Evolutionary conservation across 2,888 invertebrate species (phyloP).

Genomic region (Ecdyonurus torrentis): DNA sequence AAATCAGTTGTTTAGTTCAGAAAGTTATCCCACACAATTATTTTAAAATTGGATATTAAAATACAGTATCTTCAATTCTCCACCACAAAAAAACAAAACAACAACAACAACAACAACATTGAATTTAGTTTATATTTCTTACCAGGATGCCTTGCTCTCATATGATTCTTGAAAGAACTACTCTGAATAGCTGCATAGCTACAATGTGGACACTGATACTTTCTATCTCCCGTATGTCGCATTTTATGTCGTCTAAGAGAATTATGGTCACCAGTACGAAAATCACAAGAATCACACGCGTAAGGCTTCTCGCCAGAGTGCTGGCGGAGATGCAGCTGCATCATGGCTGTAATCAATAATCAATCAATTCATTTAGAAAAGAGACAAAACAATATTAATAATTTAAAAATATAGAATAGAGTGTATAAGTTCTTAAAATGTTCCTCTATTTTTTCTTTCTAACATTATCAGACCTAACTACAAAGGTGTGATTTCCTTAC

Average conservation of each 20-base stretch:
- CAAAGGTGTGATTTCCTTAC: too few relatives aligned
- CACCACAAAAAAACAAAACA: not conserved
- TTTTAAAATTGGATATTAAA: not conserved
- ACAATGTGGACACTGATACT: conserved; percentile 49
- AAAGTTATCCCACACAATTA: too few relatives aligned
- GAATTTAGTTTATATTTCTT: not conserved
- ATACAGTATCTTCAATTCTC: too few relatives aligned
- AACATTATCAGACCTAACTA: too few relatives aligned
- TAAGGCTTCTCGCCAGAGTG: conserved; percentile 67
- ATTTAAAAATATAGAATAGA: too few relatives aligned
- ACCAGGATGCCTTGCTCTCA: not conserved
- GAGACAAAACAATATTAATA: not conserved
- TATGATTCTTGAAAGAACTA: conserved; percentile 39
- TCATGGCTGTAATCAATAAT: conserved; percentile 39
- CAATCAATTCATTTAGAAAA: too few relatives aligned
- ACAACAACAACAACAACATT: not conserved
- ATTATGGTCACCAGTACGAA: conserved; percentile 57
- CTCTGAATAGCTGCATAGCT: conserved; percentile 52
- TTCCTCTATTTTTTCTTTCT: too few relatives aligned
- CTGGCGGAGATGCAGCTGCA: conserved; percentile 51
- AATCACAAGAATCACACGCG: conserved; percentile 48
- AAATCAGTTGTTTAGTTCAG: too few relatives aligned
- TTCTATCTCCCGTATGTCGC: conserved; percentile 36
- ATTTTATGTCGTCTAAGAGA: conserved; percentile 47
- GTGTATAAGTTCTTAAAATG: too few relatives aligned